A percentile compares a stretch with the other conserved stretches of the same genome.
Evolutionary conservation across 2,113 vertebrate genomes (phyloP).

Genomic region (Cheirogaleus medius): DNA sequence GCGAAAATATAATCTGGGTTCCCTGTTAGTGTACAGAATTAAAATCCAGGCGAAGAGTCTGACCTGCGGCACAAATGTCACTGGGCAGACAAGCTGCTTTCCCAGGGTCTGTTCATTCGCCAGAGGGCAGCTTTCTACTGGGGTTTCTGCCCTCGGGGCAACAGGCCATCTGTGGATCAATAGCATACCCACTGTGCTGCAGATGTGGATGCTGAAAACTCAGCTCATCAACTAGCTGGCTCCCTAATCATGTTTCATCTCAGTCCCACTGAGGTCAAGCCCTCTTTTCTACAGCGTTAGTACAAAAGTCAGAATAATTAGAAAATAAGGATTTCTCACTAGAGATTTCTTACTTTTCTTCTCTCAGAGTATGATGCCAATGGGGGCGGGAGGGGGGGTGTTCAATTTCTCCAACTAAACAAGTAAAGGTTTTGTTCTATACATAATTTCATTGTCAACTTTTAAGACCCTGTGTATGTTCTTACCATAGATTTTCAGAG

Average conservation of each 20-base stretch:
- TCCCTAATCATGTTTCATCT: slow-evolving; percentile 2
- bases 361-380: background rate
- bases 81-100: background rate
- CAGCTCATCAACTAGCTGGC: background rate
- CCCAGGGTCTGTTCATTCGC: rapidly evolving
- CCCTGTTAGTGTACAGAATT: background rate
- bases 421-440: slow-evolving; percentile 25
- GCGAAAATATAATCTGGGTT: background rate
- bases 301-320: background rate
- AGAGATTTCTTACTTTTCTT: background rate
- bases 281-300: background rate
- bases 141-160: background rate
- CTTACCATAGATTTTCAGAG: background rate
- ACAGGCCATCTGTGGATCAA: background rate
- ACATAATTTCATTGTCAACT: background rate
- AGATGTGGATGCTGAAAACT: background rate
- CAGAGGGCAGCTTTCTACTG: background rate
- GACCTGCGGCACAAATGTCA: background rate
- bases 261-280: slow-evolving; percentile 64
- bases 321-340: background rate
- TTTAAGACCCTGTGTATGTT: background rate
- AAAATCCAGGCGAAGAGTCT: background rate
- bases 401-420: background rate
- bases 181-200: background rate
- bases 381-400: rapidly evolving